These are phyloP conservation scores for Zelostemma sp. DNA, from an alignment of 1,140 invertebrate genomes.

Conservation along the genomic window DNA sequence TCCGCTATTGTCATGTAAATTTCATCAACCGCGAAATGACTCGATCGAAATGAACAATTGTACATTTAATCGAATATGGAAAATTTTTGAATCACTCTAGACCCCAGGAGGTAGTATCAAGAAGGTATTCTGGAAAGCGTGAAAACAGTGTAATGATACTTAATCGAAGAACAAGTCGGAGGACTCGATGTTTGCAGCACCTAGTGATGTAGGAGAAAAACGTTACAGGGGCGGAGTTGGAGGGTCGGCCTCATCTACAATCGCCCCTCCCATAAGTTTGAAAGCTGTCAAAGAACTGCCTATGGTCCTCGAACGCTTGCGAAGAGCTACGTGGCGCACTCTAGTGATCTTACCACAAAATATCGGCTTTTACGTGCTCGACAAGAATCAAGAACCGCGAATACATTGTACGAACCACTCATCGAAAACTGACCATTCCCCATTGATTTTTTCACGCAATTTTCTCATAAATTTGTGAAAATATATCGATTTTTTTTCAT, in stretches of 20 bases:
- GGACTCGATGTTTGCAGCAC: slow-evolving; percentile 46
- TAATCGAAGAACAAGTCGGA: slow-evolving; percentile 33
- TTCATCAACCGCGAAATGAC: no score
- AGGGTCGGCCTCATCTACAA: slow-evolving; percentile 58
- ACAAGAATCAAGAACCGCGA: slow-evolving; percentile 44
- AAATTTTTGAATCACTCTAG: no score
- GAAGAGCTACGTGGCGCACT: slow-evolving; percentile 52
- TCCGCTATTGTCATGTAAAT: no score
- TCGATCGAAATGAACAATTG: no score
- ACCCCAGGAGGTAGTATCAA: no score
- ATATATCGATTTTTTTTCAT: no score
- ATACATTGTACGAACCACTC: slow-evolving; percentile 30
- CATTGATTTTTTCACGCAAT: not conserved
- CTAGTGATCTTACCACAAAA: slow-evolving; percentile 47
- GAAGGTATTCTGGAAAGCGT: no score
- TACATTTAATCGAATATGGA: no score
- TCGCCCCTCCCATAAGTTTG: slow-evolving; percentile 63
- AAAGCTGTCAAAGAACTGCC: slow-evolving; percentile 55
- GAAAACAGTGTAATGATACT: slow-evolving; percentile 6
- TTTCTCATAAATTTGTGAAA: not conserved
- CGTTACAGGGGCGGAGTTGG: slow-evolving; percentile 61
- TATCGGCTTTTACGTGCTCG: slow-evolving; percentile 46
- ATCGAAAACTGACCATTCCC: no score
- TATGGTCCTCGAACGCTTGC: slow-evolving; percentile 56
- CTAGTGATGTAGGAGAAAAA: slow-evolving; percentile 45